Evolutionary conservation across 92 coral and sea anemone species (phyloP).

Genomic region (Parazoanthus atlanticus): DNA sequence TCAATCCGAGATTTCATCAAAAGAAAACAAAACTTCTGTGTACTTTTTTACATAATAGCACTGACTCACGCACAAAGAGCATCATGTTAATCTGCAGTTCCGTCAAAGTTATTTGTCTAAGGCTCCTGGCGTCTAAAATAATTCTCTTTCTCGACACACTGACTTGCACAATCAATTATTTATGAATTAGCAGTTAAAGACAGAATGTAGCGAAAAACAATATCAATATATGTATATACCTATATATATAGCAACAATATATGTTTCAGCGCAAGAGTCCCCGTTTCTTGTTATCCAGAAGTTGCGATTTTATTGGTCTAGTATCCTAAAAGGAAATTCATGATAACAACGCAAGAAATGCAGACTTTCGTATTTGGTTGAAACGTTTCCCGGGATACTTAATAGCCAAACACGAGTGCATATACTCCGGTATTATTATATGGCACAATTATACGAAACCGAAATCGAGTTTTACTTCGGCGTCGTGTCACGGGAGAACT

Average conservation of each 20-base stretch:
- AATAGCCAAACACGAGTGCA: not conserved
- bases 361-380: not conserved
- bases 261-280: not conserved
- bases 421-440: not conserved
- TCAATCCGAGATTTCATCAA: not conserved
- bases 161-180: not conserved
- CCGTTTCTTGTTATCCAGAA: not conserved
- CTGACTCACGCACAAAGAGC: not conserved
- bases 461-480: not conserved
- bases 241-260: not conserved
- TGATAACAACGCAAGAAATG: not conserved
- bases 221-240: not conserved
- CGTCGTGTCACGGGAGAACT: not conserved
- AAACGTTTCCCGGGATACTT: conserved; percentile 16
- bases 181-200: not conserved
- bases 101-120: not conserved
- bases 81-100: not conserved
- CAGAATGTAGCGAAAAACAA: not conserved
- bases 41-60: not conserved
- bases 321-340: not conserved
- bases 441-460: not conserved
- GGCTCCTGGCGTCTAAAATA: not conserved
- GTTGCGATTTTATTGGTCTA: not conserved
- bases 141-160: not conserved
- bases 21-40: not conserved